Conservation (phyloP, 2,888 invertebrate species). For the Apamea anceps region DNA sequence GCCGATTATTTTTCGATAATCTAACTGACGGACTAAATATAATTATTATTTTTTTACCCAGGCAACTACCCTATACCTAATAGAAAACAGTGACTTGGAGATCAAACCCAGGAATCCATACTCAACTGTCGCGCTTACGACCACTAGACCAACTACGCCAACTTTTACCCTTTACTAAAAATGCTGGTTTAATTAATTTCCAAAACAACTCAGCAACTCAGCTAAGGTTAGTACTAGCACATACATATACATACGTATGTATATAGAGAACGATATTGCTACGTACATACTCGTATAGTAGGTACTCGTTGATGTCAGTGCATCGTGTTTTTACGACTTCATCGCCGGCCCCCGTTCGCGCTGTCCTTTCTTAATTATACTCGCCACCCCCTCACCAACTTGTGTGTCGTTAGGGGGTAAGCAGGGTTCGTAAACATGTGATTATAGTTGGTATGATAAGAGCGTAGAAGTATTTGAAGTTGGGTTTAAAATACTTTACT, state of each 20-base stretch:
- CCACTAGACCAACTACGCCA: neutral
- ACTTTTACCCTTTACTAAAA: neutral
- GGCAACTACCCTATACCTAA: neutral
- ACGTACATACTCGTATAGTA: slow-evolving; percentile 5
- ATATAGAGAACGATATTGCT: slow-evolving; percentile 3
- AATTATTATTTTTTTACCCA: no score
- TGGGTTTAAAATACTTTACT: neutral
- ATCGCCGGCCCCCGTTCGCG: slow-evolving; percentile 41
- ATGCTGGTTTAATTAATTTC: neutral
- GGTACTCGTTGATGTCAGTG: slow-evolving; percentile 46
- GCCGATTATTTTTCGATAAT: no score
- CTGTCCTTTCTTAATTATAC: slow-evolving; percentile 62
- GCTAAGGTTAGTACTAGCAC: neutral
- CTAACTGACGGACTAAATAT: no score
- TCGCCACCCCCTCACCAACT: slow-evolving; percentile 32
- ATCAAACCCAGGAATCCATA: neutral
- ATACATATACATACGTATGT: neutral
- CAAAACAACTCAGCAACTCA: neutral
- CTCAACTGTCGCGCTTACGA: neutral
- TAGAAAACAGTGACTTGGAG: neutral
- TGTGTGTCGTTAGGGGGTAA: slow-evolving; percentile 36
- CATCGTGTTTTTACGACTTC: slow-evolving; percentile 63
- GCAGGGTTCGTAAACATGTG: slow-evolving; percentile 50
- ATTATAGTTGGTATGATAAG: slow-evolving; percentile 37
- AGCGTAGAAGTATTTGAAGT: slow-evolving; percentile 21